phyloP scores from a whole-genome alignment of 2,113 vertebrate genomes.

The Polypterus bichir region DNA sequence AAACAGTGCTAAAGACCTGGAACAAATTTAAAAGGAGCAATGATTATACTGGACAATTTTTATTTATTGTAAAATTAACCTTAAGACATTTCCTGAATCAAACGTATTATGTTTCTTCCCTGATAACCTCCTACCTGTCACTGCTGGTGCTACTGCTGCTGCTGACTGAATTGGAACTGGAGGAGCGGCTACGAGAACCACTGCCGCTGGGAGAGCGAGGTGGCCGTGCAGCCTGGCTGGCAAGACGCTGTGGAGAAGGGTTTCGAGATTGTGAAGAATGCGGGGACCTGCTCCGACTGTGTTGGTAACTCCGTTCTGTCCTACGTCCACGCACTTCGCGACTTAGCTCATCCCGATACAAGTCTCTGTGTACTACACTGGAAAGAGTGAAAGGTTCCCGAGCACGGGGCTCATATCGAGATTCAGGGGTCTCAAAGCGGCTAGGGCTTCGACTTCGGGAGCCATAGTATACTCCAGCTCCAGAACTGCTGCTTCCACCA shows the following conservation, averaged over 20 bases:
- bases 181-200: constrained; percentile 79
- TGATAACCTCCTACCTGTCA: constrained; percentile 69
- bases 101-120: too few relatives aligned
- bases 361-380: constrained; percentile 93
- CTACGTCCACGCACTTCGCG: constrained; percentile 75
- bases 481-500: constrained; percentile 20
- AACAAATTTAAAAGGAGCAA: too few relatives aligned
- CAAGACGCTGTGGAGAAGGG: constrained; percentile 81
- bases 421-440: constrained; percentile 84
- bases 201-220: constrained; percentile 79
- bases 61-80: too few relatives aligned
- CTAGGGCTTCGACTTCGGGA: constrained; percentile 91
- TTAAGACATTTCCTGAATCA: too few relatives aligned
- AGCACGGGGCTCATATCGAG: constrained; percentile 85
- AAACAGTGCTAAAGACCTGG: too few relatives aligned
- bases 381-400: constrained; percentile 85
- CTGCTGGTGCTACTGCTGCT: constrained; percentile 95
- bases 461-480: constrained; percentile 70
- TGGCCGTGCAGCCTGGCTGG: constrained; percentile 70
- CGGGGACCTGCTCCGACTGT: constrained; percentile 88
- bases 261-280: constrained; percentile 85
- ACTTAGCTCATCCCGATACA: constrained; percentile 80
- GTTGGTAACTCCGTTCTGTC: constrained; percentile 78
- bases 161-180: constrained; percentile 94
- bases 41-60: too few relatives aligned